Conservation (phyloP, 2,113 vertebrate genomes). For the Ophiodon elongatus region DNA sequence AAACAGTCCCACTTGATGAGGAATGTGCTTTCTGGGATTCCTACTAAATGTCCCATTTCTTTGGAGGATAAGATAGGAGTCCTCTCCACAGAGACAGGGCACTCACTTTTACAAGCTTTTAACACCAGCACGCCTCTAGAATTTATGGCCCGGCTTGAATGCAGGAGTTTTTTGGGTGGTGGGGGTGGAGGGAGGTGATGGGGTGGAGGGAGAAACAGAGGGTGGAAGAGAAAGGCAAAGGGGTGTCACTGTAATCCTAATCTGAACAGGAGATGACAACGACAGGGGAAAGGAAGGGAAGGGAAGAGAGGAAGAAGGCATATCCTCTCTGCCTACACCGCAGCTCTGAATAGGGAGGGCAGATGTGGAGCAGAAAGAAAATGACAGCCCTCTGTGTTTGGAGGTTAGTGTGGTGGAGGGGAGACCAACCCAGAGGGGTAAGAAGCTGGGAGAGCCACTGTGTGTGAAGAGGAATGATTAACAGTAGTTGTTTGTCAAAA, state of each 20-base stretch:
- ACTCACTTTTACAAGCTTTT: slow-evolving; percentile 74
- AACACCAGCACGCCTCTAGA: slow-evolving; percentile 71
- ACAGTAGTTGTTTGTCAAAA: slow-evolving; percentile 33
- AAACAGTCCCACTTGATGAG: slow-evolving; percentile 78
- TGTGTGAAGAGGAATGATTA: slow-evolving; percentile 48
- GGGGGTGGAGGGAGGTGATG: background rate
- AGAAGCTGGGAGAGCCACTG: slow-evolving; percentile 27
- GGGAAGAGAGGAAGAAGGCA: slow-evolving; percentile 44
- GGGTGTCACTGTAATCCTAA: slow-evolving; percentile 26
- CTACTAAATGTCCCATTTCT: slow-evolving; percentile 70
- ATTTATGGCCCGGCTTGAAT: slow-evolving; percentile 75
- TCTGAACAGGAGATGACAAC: slow-evolving; percentile 49
- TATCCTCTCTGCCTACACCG: slow-evolving; percentile 41
- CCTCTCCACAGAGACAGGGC: slow-evolving; percentile 52
- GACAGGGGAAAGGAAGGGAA: slow-evolving; percentile 34
- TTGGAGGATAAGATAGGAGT: slow-evolving; percentile 44
- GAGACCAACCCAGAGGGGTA: slow-evolving; percentile 20
- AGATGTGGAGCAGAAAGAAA: slow-evolving; percentile 60
- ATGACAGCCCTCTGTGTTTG: slow-evolving; percentile 57
- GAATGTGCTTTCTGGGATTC: slow-evolving; percentile 77
- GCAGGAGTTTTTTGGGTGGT: slow-evolving; percentile 33
- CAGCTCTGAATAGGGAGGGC: slow-evolving; percentile 47
- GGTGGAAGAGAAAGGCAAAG: slow-evolving; percentile 1
- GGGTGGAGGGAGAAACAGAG: slow-evolving; percentile 4
- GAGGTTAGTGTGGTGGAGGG: slow-evolving; percentile 41